These are phyloP conservation scores for Megaleporinus macrocephalus DNA, from an alignment of 2,113 vertebrate species.

Conservation along the genomic window DNA sequence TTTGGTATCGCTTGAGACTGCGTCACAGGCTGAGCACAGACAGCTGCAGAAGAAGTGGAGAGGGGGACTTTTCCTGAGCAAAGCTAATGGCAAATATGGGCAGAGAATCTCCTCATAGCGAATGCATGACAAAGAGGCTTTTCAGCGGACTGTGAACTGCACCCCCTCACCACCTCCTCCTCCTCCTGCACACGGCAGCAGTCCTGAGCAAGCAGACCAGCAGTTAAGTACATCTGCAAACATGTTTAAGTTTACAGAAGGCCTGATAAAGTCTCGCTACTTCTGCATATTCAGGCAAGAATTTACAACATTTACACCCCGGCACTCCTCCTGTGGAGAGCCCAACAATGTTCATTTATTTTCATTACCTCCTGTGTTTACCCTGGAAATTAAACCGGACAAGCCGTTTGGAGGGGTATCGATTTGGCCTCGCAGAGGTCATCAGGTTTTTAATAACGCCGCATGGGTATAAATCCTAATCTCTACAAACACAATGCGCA, in stretches of 20 bases:
- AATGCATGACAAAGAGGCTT: conserved; percentile 55
- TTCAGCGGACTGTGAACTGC: conserved; percentile 38
- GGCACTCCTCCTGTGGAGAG: background rate
- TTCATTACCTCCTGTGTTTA: conserved; percentile 38
- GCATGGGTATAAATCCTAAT: conserved; percentile 30
- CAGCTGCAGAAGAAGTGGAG: conserved; percentile 39
- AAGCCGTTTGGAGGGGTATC: conserved; percentile 13
- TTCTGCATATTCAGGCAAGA: conserved; percentile 1
- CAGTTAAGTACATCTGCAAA: conserved; percentile 56
- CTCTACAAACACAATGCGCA: conserved; percentile 14
- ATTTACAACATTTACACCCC: conserved; percentile 7
- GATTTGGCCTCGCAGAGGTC: conserved; percentile 13
- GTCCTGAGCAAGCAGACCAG: conserved; percentile 14
- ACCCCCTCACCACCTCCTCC: background rate
- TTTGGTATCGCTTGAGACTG: conserved; percentile 9
- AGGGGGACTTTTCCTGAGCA: conserved; percentile 25
- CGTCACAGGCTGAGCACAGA: conserved; percentile 12
- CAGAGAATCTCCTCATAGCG: conserved; percentile 40
- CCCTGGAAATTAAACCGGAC: conserved; percentile 32
- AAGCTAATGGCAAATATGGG: conserved; percentile 40
- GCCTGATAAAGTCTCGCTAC: conserved; percentile 28
- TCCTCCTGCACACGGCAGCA: conserved; percentile 1
- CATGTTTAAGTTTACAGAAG: conserved; percentile 53
- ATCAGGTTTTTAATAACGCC: conserved; percentile 32
- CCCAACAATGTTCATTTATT: conserved; percentile 41